Evolutionary conservation across 2,797 vertebrate species (phyloP), one percentile per base, ranked within the genome.

Genomic region (Poeciliopsis gracilis): DNA sequence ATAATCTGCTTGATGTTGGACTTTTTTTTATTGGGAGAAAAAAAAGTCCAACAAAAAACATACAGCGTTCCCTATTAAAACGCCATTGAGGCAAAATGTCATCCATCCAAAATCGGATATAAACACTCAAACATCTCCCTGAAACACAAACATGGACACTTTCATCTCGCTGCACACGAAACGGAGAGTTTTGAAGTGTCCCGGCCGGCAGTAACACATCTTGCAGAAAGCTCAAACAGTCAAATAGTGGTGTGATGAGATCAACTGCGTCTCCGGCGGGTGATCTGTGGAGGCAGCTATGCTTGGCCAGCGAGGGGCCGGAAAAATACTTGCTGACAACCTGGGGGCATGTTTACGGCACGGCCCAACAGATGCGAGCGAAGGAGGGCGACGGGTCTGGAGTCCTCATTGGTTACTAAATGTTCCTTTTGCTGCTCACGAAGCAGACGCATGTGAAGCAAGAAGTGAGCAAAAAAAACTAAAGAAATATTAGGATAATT

Each of bases 301-400:
- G 92, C 90, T 88, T 81, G 88, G 91, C 91, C 89, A 89, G 86
- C 85, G 83, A 73, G 78, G 83, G 85, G 85, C 92, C 90, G 91
- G 93, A 94, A 93, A 92, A 95, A 91, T 92, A 93, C 93, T 91
- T 88, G 92, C 93, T 93, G 94, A 95, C 94, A 95, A 93, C 92
- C 92, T 91, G 90, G 82, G 88, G 91, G 88, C 89, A 90, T 93
- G 94, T 94, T 94, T 94, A 93, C 91, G 88, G 92, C 91, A 79
- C 66, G 82, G 92, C 80, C 69, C 45, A 75, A 86, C 77, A 84
- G 82, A 77, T 80, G 75, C 77, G 81, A 75, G 87, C 36, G 28
- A 73, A 76, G 67, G 79, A 79, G 78, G 43, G 53, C 20, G 47
- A 70, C 72, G 75, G 86, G 86, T 84, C 76, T 61, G 74, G 76